Evolutionary conservation across 2,797 vertebrate species (phyloP).

Genomic region (Syngnathus acus): DNA sequence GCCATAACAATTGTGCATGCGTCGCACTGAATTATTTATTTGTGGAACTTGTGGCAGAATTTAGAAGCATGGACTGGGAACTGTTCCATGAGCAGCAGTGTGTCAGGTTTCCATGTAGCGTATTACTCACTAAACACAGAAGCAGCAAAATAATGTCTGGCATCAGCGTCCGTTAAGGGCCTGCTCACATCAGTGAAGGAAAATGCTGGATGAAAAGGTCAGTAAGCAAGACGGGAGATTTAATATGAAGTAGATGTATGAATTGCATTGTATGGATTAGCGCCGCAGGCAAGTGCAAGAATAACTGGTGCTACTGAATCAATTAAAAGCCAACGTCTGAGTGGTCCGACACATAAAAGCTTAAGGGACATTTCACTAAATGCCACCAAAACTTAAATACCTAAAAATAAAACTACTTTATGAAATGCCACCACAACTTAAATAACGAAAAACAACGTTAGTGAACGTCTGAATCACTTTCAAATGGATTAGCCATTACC

Average conservation of each 20-base stretch:
- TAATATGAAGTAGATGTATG: slow-evolving; percentile 70
- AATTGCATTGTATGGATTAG: slow-evolving; percentile 69
- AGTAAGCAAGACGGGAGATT: slow-evolving; percentile 65
- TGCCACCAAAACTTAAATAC: slow-evolving; percentile 54
- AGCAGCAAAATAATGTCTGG: slow-evolving; percentile 51
- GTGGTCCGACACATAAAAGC: slow-evolving; percentile 42
- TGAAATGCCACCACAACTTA: slow-evolving; percentile 60
- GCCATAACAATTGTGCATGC: no score
- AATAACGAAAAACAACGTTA: slow-evolving; percentile 8
- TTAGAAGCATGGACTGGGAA: not conserved
- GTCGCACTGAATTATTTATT: not conserved
- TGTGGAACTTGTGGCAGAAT: not conserved
- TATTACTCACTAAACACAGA: slow-evolving; percentile 39
- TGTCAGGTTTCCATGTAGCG: slow-evolving; percentile 23
- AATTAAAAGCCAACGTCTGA: slow-evolving; percentile 60
- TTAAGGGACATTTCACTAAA: slow-evolving; percentile 59
- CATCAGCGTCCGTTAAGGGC: slow-evolving; percentile 52
- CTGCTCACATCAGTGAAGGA: slow-evolving; percentile 43
- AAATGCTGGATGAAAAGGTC: slow-evolving; percentile 70
- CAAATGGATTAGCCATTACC: not conserved
- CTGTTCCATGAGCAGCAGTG: slow-evolving; percentile 6
- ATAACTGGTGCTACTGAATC: slow-evolving; percentile 61
- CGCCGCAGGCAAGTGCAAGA: slow-evolving; percentile 57
- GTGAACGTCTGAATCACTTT: slow-evolving; percentile 6
- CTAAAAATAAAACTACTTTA: not conserved